A percentile compares a stretch with the other conserved stretches of the same genome.
Evolutionary conservation across 1,140 invertebrate species (phyloP).

Genomic region (Drosophila nannoptera): DNA sequence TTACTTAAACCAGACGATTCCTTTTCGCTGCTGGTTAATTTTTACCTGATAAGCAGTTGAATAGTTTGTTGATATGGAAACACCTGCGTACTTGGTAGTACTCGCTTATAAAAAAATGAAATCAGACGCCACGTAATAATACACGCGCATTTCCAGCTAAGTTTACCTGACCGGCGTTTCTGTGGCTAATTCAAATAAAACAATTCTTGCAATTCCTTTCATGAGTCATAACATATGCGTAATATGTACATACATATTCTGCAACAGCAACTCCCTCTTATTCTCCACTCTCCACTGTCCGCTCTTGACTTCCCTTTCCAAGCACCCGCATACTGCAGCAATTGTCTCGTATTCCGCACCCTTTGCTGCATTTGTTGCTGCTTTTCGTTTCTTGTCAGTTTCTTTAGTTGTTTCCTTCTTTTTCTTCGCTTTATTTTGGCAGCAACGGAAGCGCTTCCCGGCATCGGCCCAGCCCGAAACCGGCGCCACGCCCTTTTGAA

Average conservation of each 20-base stretch:
- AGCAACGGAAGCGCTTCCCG: conserved; percentile 42
- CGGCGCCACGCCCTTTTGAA: conserved; percentile 64
- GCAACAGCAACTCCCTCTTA: neutral
- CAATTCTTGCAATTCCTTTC: conserved; percentile 12
- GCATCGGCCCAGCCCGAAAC: neutral
- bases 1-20: neutral
- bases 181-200: neutral
- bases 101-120: conserved; percentile 10
- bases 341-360: conserved; percentile 13
- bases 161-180: neutral
- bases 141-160: conserved; percentile 1
- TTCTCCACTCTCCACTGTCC: neutral
- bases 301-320: neutral
- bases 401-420: conserved; percentile 10
- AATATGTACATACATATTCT: neutral
- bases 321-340: conserved; percentile 35
- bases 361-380: neutral
- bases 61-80: conserved; percentile 13
- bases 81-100: conserved; percentile 12
- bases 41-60: conserved; percentile 10
- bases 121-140: neutral
- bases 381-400: conserved; percentile 1
- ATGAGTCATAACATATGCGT: conserved; percentile 8
- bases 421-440: conserved; percentile 15
- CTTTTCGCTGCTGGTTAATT: neutral